Percentiles rank a stretch among this genome's conserved stretches.
phyloP scores from a whole-genome alignment of 2,113 vertebrate species.

The Alligator sinensis region DNA sequence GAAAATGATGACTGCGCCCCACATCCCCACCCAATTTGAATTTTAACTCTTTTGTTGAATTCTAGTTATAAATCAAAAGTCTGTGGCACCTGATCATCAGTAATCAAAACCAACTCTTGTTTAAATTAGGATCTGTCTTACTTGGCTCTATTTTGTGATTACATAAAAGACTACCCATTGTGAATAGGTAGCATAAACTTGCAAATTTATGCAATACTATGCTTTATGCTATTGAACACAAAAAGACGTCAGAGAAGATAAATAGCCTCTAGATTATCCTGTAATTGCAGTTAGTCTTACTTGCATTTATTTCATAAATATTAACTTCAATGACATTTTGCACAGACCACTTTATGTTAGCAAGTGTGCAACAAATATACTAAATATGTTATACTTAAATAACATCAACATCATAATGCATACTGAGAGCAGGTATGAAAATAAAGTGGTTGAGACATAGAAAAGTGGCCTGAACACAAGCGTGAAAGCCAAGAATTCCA shows the following conservation, averaged over 20 bases:
- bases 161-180: not conserved
- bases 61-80: not conserved
- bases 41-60: not conserved
- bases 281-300: not conserved
- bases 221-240: not conserved
- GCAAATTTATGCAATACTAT: not conserved
- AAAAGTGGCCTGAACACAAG: not conserved
- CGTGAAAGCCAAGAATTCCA: not conserved
- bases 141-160: not conserved
- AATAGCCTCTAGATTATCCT: not conserved
- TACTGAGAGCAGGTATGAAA: not conserved
- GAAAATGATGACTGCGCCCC: not conserved
- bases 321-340: not conserved
- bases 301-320: not conserved
- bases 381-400: not conserved
- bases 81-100: not conserved
- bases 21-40: not conserved
- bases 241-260: not conserved
- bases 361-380: not conserved
- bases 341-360: not conserved
- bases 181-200: not conserved
- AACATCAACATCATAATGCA: not conserved
- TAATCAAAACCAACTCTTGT: not conserved
- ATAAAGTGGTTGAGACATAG: not conserved
- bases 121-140: not conserved